A percentile compares a stretch with the other conserved stretches of the same genome.
Conservation (phyloP, 2,888 invertebrate species). For the Dasysyrphus tricinctus region DNA sequence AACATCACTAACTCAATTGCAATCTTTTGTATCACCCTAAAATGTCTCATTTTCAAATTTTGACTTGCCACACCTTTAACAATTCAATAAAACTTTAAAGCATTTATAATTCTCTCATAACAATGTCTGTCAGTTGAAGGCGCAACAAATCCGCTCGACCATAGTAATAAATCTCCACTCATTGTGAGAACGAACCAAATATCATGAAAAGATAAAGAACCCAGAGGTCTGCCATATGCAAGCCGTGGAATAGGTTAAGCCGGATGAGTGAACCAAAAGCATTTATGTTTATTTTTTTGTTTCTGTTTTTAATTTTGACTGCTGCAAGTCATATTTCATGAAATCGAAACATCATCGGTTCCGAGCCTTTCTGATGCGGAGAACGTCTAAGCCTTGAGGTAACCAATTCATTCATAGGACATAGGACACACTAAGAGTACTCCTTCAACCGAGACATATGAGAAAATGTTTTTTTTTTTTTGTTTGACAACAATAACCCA, state of each 20-base stretch:
- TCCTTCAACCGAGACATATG: constrained; percentile 43
- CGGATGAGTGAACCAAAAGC: constrained; percentile 1
- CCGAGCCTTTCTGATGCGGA: neutral
- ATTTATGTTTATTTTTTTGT: neutral
- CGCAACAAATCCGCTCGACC: constrained; percentile 18
- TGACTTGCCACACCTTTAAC: neutral
- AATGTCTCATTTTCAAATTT: constrained; percentile 6
- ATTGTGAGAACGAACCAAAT: constrained; percentile 24
- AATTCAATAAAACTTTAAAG: constrained; percentile 3
- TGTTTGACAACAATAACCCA: constrained; percentile 24
- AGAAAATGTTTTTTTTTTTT: constrained; percentile 43
- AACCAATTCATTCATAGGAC: constrained; percentile 22
- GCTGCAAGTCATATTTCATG: constrained; percentile 64
- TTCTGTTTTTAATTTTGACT: constrained; percentile 34
- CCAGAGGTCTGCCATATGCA: neutral
- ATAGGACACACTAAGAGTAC: neutral
- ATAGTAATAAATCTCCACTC: constrained; percentile 43
- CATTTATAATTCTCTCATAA: constrained; percentile 56
- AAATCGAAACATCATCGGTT: constrained; percentile 19
- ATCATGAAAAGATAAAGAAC: neutral
- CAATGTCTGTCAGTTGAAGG: constrained; percentile 23
- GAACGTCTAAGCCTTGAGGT: neutral
- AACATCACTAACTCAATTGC: neutral
- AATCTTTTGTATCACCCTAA: neutral
- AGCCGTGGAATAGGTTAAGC: constrained; percentile 22